Evolutionary conservation across 2,797 vertebrate species (phyloP).

Genomic region (Melanotaenia pygmaea): DNA sequence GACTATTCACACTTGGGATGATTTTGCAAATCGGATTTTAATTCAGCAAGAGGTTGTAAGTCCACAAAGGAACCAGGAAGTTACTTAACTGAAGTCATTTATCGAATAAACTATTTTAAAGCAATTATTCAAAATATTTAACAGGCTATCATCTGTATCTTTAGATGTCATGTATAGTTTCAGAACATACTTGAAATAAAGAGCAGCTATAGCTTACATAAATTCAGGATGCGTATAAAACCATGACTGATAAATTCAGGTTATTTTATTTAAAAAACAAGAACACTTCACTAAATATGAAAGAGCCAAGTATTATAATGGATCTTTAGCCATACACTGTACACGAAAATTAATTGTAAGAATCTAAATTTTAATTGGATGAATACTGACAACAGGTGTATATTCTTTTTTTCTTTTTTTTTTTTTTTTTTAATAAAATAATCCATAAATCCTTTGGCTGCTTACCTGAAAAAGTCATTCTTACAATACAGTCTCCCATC

Average conservation of each 20-base stretch:
- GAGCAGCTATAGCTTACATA: not conserved
- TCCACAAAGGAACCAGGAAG: too few species aligned
- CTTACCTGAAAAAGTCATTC: slow-evolving; percentile 96
- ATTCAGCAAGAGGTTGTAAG: not conserved
- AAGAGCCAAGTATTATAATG: not conserved
- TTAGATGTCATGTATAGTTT: not conserved
- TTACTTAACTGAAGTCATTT: not conserved
- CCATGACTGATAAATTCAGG: not conserved
- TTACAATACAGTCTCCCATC: slow-evolving; percentile 95
- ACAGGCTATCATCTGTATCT: too few species aligned
- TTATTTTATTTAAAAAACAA: not conserved
- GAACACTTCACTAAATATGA: not conserved
- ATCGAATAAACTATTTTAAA: not conserved
- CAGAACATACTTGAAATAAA: not conserved
- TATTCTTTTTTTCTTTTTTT: not conserved
- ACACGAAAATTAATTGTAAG: too few species aligned
- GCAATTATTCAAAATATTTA: too few species aligned
- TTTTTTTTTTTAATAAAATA: not conserved
- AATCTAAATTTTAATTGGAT: too few species aligned
- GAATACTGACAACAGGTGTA: too few species aligned
- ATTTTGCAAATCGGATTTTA: not conserved
- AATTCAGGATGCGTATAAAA: too few species aligned
- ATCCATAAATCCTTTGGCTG: not conserved
- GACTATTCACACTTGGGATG: not conserved
- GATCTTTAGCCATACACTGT: too few species aligned